Conservation (phyloP, 2,113 vertebrate species). For the Neogobius melanostomus region DNA sequence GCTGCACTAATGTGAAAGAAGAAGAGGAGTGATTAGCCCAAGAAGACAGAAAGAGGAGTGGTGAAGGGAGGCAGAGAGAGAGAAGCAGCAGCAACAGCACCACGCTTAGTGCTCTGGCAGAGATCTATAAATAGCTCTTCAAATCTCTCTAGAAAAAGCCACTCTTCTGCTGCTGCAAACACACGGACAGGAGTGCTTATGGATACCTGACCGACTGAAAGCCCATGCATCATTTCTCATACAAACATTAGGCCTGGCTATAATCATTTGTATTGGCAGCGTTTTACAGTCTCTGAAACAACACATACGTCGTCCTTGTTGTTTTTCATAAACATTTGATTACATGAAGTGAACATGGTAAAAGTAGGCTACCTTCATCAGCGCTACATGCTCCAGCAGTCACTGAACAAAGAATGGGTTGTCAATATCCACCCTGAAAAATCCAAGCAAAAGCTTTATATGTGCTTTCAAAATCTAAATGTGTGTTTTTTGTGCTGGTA, state of each 20-base stretch:
- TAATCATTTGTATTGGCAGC: conserved; percentile 1
- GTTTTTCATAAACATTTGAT: conserved; percentile 35
- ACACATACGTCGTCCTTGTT: not conserved
- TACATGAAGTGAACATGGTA: conserved; percentile 10
- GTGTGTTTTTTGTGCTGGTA: not conserved
- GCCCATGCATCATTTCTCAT: conserved; percentile 6
- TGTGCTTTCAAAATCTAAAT: not conserved
- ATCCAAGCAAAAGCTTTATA: no score
- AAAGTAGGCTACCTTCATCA: conserved; percentile 18
- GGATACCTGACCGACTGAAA: conserved; percentile 37
- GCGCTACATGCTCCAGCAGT: conserved; percentile 11
- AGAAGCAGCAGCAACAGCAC: conserved; percentile 70
- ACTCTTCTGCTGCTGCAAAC: conserved; percentile 76
- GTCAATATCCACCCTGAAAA: not conserved
- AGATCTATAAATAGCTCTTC: conserved; percentile 82
- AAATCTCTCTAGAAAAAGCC: conserved; percentile 79
- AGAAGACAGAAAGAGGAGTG: conserved; percentile 51
- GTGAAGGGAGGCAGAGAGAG: conserved; percentile 50
- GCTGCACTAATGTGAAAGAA: conserved; percentile 22
- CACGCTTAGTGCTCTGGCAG: conserved; percentile 75
- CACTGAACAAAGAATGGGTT: conserved; percentile 1
- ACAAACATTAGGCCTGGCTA: conserved; percentile 1
- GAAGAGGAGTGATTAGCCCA: conserved; percentile 37
- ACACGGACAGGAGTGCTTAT: conserved; percentile 59
- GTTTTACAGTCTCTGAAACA: conserved; percentile 7